Conservation (phyloP, 2,888 invertebrate species). For the Cepaea hortensis region DNA sequence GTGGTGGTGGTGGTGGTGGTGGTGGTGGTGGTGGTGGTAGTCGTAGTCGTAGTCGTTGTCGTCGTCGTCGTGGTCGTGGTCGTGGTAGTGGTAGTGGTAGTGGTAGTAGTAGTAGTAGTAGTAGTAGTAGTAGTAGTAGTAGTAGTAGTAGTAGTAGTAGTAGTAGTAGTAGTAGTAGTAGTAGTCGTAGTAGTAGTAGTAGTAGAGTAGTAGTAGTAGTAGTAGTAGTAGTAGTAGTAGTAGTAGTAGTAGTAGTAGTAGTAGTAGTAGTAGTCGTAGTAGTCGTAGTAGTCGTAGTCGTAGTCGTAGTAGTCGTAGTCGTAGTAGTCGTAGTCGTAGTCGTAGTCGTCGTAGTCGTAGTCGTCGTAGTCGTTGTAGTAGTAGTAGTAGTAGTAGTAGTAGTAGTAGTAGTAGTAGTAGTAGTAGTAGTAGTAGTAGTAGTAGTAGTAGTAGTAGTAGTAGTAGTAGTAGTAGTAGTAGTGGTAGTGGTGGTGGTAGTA, state of each 20-base stretch:
- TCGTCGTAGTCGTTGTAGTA: too few relatives aligned
- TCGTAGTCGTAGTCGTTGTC: not conserved
- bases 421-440: conserved; percentile 26
- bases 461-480: conserved; percentile 12
- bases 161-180: conserved; percentile 4
- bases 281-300: not conserved
- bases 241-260: conserved; percentile 31
- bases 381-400: conserved; percentile 21
- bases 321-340: too few relatives aligned
- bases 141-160: conserved; percentile 24
- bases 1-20: conserved; percentile 12
- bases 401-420: conserved; percentile 16
- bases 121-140: conserved; percentile 35
- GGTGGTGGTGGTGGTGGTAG: conserved; percentile 16
- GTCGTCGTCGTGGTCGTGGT: not conserved
- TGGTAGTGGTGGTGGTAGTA: conserved; percentile 24
- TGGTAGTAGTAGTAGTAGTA: conserved; percentile 34
- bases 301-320: not conserved
- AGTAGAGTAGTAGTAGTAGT: conserved; percentile 19
- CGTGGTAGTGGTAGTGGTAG: conserved; percentile 33
- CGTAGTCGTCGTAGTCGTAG: too few relatives aligned
- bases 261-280: not conserved
- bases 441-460: not conserved
- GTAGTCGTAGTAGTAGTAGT: not conserved
- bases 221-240: conserved; percentile 34